phyloP scores from a whole-genome alignment of 2,888 invertebrate genomes.

The Thecocarcelia acutangulata region DNA sequence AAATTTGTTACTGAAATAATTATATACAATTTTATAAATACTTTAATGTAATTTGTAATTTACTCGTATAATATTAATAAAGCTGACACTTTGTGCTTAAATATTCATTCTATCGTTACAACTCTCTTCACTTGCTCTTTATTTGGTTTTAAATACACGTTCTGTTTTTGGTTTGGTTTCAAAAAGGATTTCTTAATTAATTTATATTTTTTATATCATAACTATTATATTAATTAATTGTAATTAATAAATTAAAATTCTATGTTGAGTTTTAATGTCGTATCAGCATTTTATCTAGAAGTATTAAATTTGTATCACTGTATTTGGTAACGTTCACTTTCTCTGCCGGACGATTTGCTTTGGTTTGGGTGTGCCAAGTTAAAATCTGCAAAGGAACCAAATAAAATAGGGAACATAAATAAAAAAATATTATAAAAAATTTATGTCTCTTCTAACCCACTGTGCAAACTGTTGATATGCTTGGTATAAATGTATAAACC shows the following conservation, averaged over 20 bases:
- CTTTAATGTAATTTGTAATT: constrained; percentile 35
- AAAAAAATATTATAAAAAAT: constrained; percentile 13
- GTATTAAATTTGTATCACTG: constrained; percentile 84
- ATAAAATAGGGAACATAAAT: constrained; percentile 18
- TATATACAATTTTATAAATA: constrained; percentile 64
- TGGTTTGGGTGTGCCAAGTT: constrained; percentile 89
- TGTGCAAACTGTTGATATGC: too few species aligned
- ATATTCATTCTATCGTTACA: constrained; percentile 30
- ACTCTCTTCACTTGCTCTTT: constrained; percentile 31
- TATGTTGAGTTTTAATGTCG: constrained; percentile 74
- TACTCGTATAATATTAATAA: constrained; percentile 52
- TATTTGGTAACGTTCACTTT: constrained; percentile 84
- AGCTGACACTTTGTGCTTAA: constrained; percentile 67
- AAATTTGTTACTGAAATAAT: constrained; percentile 57
- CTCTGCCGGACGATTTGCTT: constrained; percentile 85
- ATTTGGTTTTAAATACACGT: constrained; percentile 6
- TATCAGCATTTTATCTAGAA: constrained; percentile 80
- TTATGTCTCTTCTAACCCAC: too few species aligned
- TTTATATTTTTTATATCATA: neutral
- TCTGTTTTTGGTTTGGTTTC: neutral
- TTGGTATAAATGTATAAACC: too few species aligned
- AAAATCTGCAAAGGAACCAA: constrained; percentile 82
- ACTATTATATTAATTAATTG: neutral
- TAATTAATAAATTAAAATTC: neutral
- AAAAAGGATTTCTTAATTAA: neutral